A percentile compares a stretch with the other conserved stretches of the same genome.
Evolutionary conservation across 2,113 vertebrate species (phyloP).

Genomic region (Neogobius melanostomus): DNA sequence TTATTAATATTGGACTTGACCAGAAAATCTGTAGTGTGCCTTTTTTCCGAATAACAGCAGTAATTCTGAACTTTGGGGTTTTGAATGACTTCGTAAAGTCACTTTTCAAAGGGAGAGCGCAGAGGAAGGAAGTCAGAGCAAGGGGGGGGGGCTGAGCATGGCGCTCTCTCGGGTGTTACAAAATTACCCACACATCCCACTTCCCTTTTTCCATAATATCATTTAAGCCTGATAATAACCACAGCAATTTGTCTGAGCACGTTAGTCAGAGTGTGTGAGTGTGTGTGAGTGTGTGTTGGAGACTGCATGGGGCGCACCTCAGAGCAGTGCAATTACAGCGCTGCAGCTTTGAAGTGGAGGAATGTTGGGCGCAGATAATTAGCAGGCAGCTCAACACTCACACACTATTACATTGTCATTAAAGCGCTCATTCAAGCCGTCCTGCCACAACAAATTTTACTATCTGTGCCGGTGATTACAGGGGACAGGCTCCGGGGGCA

Average conservation of each 20-base stretch:
- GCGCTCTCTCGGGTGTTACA: conserved; percentile 55
- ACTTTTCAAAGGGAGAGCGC: conserved; percentile 20
- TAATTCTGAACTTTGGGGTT: no score
- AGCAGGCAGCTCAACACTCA: conserved; percentile 55
- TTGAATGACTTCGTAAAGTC: background rate
- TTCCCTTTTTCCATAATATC: conserved; percentile 71
- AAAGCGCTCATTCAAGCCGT: conserved; percentile 54
- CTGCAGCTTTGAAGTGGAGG: conserved; percentile 73
- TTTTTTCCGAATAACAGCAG: no score
- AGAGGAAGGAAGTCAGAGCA: conserved; percentile 10
- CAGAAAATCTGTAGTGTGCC: no score
- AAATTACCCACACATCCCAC: conserved; percentile 69
- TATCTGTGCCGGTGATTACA: conserved; percentile 7
- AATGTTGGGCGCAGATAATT: conserved; percentile 71
- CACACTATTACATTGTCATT: conserved; percentile 70
- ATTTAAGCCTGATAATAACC: conserved; percentile 66
- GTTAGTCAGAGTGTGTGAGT: conserved; percentile 47
- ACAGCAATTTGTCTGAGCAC: conserved; percentile 74
- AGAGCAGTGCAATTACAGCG: conserved; percentile 74
- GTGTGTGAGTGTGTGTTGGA: conserved; percentile 59
- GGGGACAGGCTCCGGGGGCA: background rate
- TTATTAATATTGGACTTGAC: no score
- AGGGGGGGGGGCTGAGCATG: conserved; percentile 34
- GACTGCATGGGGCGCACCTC: conserved; percentile 67
- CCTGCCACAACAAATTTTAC: conserved; percentile 12